phyloP scores from a whole-genome alignment of 2,113 vertebrate genomes.

The Paracanthobrama guichenoti region DNA sequence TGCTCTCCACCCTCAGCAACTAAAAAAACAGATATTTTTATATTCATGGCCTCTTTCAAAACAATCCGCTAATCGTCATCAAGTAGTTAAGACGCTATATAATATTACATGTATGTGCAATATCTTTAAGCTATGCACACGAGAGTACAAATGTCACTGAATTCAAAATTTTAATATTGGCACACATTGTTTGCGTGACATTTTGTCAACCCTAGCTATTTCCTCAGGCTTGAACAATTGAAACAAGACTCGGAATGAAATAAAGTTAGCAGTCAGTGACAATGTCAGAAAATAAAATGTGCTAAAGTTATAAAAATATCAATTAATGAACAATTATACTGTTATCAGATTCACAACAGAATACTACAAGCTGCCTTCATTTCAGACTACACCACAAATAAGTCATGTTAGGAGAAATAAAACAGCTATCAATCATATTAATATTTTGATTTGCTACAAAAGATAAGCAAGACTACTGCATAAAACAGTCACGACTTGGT shows the following conservation, averaged over 20 bases:
- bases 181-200: neutral
- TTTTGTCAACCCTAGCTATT: neutral
- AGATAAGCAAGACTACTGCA: neutral
- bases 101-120: neutral
- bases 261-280: neutral
- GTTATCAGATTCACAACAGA: neutral
- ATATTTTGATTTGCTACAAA: neutral
- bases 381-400: neutral
- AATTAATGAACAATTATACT: neutral
- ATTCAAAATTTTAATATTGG: neutral
- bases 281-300: neutral
- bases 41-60: neutral
- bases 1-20: slow-evolving; percentile 1
- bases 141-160: neutral
- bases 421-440: neutral
- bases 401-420: too few relatives aligned
- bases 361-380: neutral
- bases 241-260: neutral
- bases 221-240: neutral
- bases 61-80: neutral
- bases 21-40: neutral
- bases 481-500: neutral
- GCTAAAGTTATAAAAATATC: neutral
- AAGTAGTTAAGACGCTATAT: neutral
- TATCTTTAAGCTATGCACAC: neutral